Evolutionary conservation across 2,113 vertebrate species (phyloP).

Genomic region (Protobothrops flavoviridis): DNA sequence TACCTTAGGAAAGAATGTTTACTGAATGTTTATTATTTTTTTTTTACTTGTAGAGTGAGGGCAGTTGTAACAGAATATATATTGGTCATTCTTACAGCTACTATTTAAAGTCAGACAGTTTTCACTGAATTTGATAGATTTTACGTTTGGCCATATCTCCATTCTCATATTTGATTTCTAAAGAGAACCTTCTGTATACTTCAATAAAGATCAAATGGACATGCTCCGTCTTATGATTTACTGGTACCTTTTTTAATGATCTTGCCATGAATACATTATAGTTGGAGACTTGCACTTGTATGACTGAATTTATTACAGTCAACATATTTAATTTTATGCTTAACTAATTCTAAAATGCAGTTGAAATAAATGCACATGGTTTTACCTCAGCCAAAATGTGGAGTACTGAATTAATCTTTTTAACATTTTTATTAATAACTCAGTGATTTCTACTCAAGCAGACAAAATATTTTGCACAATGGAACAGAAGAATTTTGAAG

Average conservation of each 20-base stretch:
- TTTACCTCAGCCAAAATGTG: conserved; percentile 83
- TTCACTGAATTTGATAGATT: conserved; percentile 83
- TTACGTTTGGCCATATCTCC: conserved; percentile 82
- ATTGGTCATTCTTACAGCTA: conserved; percentile 90
- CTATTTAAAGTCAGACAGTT: conserved; percentile 87
- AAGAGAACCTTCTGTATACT: conserved; percentile 84
- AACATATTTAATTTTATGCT: conserved; percentile 81
- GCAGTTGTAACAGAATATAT: conserved; percentile 91
- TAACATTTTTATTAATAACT: conserved; percentile 18
- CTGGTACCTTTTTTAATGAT: conserved; percentile 87
- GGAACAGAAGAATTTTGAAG: neutral
- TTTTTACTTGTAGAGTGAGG: conserved; percentile 86
- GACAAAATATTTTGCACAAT: neutral
- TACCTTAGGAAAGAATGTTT: conserved; percentile 98
- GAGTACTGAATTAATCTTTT: conserved; percentile 73
- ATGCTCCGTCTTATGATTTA: conserved; percentile 86
- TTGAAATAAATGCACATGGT: conserved; percentile 85
- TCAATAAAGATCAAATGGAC: conserved; percentile 92
- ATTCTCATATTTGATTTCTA: conserved; percentile 88
- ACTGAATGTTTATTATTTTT: conserved; percentile 91
- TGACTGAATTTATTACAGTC: conserved; percentile 83
- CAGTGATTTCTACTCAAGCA: conserved; percentile 9
- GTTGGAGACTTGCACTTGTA: conserved; percentile 82
- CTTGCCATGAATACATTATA: conserved; percentile 80
- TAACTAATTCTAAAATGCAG: conserved; percentile 80